Percentiles rank a stretch among this genome's conserved stretches.
Evolutionary conservation across 2,888 invertebrate species (phyloP).

Genomic region (Podotricha telesiphe): DNA sequence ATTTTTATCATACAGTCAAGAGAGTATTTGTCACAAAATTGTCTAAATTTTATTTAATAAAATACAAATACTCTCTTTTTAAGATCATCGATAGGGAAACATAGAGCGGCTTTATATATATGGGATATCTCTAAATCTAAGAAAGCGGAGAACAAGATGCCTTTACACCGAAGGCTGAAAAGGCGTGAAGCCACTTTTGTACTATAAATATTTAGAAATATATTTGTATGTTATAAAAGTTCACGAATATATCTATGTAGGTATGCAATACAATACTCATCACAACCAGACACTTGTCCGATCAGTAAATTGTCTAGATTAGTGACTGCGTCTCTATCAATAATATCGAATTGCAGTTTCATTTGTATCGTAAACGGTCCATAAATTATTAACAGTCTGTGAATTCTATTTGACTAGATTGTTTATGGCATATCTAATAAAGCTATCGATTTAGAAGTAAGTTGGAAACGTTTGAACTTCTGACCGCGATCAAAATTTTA

Average conservation of each 20-base stretch:
- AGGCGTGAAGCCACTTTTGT: too few relatives aligned
- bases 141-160: too few relatives aligned
- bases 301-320: conserved; percentile 22
- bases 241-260: background rate
- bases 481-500: conserved; percentile 10
- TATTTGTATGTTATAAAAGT: background rate
- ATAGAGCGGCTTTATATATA: too few relatives aligned
- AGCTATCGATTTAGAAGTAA: conserved; percentile 12
- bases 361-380: conserved; percentile 33
- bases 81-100: too few relatives aligned
- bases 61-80: too few relatives aligned
- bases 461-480: background rate
- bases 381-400: conserved; percentile 32
- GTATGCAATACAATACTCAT: conserved; percentile 5
- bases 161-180: too few relatives aligned
- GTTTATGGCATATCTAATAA: conserved; percentile 33
- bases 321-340: conserved; percentile 27
- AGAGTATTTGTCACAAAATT: too few relatives aligned
- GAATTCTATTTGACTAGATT: conserved; percentile 27
- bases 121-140: too few relatives aligned
- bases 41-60: too few relatives aligned
- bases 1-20: too few relatives aligned
- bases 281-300: conserved; percentile 3
- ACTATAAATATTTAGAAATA: too few relatives aligned
- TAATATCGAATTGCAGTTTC: conserved; percentile 39